Conservation (phyloP, 2,113 vertebrate genomes). For the Halcyon malimbica region DNA sequence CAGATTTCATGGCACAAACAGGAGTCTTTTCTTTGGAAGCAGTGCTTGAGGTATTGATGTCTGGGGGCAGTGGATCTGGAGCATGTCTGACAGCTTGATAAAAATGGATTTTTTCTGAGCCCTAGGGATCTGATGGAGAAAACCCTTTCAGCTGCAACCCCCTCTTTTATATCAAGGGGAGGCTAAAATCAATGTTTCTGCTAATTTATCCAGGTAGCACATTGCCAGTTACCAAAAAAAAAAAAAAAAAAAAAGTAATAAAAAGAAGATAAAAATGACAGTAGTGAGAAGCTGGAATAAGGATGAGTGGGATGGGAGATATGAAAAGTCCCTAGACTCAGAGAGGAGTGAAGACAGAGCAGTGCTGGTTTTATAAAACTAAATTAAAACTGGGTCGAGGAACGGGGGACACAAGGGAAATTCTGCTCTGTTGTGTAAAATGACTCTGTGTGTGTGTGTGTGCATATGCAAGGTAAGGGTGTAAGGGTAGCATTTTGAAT, state of each 20-base stretch:
- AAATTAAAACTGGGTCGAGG: background rate
- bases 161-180: background rate
- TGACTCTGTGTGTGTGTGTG: background rate
- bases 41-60: background rate
- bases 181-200: background rate
- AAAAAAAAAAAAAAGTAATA: background rate
- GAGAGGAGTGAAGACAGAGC: background rate
- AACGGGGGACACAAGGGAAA: background rate
- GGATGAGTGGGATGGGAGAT: background rate
- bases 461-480: background rate
- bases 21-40: background rate
- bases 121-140: background rate
- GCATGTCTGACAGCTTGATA: background rate
- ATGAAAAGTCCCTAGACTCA: background rate
- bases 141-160: background rate
- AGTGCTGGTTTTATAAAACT: background rate
- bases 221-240: background rate
- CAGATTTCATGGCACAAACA: background rate
- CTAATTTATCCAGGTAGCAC: background rate
- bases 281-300: background rate
- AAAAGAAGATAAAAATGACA: background rate
- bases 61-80: background rate
- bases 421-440: background rate
- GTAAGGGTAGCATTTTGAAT: background rate
- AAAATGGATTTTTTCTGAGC: conserved; percentile 6